Evolutionary conservation across 2,113 vertebrate species (phyloP), one percentile per base, ranked within the genome.

Genomic region (Eretmodus cyanostictus): DNA sequence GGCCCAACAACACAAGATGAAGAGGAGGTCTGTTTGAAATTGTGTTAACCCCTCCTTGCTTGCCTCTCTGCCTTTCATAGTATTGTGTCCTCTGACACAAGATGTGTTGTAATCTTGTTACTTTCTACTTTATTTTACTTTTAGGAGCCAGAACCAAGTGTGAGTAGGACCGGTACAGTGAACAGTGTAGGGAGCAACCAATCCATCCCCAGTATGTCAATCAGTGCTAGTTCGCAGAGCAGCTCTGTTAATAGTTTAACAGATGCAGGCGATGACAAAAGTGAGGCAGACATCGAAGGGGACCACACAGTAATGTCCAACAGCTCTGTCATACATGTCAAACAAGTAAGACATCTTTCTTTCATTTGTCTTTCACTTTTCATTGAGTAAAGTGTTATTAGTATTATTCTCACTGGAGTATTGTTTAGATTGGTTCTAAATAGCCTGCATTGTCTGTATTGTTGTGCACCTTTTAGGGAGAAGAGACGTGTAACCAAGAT

Each of bases 151-250:
- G 99, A 99, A 85, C 97, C 98, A 63, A 97, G 96, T 89, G 97
- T 97, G 61, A 97, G 98, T 86, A 96, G 97, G 91, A 98, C 98
- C 1, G 99, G 98, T 91, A 99, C 99, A 10, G 99, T 99, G 91
- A 99, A 99, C 92, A 99, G 99, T 73, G 98, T 99, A n/a, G 98
- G 98, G 88, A 99, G 99, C 94, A 99, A 98, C 96, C 99, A 99
- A 91, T 99, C 99, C 94, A 99, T 99, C 93, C 99, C 99, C 89
- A 99, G 98, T 92, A 99, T 99, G 98, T 99, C 98, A 87, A 99
- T 99, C 96, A 99, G 99, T 91, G 99, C 98, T 96, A 99, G 99
- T 95, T 99, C 98, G 94, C 98, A 99, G 97, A 99, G 98, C 96
- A 99, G 98, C 96, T 99, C 98, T 88, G 98, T 99, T 95, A 99